Percentiles rank a stretch among this genome's conserved stretches.
Conservation (phyloP, 2,113 vertebrate species). For the Numenius arquata region DNA sequence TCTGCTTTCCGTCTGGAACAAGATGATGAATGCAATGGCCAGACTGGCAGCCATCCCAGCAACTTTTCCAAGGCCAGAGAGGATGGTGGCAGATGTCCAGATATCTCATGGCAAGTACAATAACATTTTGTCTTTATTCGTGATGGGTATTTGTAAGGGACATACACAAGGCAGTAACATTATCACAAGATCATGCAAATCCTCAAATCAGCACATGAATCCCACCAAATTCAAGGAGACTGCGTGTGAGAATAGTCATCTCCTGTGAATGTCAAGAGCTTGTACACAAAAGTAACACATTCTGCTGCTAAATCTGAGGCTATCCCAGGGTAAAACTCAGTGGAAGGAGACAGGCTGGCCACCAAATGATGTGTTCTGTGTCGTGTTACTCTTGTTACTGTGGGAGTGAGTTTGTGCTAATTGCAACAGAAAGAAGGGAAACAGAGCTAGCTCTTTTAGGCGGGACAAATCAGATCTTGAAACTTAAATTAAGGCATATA, state of each 20-base stretch:
- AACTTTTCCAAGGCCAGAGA: slow-evolving; percentile 80
- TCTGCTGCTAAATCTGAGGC: neutral
- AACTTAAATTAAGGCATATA: neutral
- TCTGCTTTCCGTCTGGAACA: slow-evolving; percentile 74
- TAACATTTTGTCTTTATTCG: neutral
- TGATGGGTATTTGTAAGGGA: neutral
- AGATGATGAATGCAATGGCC: slow-evolving; percentile 76
- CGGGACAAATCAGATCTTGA: neutral
- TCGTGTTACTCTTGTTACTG: neutral
- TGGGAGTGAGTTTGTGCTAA: neutral
- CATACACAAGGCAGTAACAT: accelerated
- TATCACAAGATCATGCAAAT: accelerated
- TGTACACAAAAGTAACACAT: neutral
- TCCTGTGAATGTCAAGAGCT: neutral
- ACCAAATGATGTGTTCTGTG: neutral
- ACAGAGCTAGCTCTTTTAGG: neutral
- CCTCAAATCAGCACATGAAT: neutral
- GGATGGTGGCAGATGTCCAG: slow-evolving; percentile 82
- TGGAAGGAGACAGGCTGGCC: neutral
- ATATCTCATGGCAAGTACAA: slow-evolving; percentile 74
- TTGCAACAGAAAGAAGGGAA: neutral
- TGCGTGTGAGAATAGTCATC: neutral
- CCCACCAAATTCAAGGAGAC: neutral
- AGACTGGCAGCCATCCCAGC: slow-evolving; percentile 74
- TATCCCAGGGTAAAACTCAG: neutral